Percentiles rank a stretch among this genome's conserved stretches.
These are phyloP conservation scores for Callipepla squamata DNA, from an alignment of 2,113 vertebrate species.

Conservation along the genomic window DNA sequence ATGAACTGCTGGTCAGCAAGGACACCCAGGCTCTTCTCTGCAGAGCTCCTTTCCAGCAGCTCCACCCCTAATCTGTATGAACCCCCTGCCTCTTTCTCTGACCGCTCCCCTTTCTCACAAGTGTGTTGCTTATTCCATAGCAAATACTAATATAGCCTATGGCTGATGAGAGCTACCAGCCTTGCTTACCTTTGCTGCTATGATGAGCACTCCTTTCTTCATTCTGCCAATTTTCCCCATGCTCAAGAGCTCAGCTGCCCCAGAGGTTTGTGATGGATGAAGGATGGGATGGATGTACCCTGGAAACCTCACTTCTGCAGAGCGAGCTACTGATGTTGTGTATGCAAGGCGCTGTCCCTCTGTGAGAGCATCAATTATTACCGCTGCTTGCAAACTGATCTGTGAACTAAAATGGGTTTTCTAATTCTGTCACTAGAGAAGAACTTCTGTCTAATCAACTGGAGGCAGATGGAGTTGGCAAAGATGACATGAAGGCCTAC, in stretches of 20 bases:
- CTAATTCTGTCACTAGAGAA: not conserved
- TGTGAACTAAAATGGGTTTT: not conserved
- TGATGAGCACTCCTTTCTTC: not conserved
- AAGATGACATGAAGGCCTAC: not conserved
- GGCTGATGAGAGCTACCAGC: not conserved
- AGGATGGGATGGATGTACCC: not conserved
- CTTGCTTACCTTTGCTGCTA: not conserved
- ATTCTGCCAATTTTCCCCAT: not conserved
- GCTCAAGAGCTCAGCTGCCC: not conserved
- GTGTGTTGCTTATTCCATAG: not conserved
- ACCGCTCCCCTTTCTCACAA: not conserved
- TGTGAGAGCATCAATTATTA: not conserved
- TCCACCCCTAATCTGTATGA: too few species aligned
- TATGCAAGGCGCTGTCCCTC: not conserved
- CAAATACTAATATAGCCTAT: not conserved
- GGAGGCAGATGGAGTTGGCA: not conserved
- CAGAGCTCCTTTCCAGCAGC: too few species aligned
- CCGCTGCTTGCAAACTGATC: not conserved
- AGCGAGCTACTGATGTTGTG: fast-evolving
- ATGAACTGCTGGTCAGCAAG: too few species aligned
- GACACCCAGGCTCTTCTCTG: too few species aligned
- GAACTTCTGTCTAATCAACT: constrained; percentile 21
- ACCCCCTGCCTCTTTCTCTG: not conserved
- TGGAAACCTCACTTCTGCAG: not conserved
- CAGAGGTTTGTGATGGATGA: not conserved